Evolutionary conservation across 2,113 vertebrate genomes (phyloP).

Genomic region (Coptodon bakossiorum): DNA sequence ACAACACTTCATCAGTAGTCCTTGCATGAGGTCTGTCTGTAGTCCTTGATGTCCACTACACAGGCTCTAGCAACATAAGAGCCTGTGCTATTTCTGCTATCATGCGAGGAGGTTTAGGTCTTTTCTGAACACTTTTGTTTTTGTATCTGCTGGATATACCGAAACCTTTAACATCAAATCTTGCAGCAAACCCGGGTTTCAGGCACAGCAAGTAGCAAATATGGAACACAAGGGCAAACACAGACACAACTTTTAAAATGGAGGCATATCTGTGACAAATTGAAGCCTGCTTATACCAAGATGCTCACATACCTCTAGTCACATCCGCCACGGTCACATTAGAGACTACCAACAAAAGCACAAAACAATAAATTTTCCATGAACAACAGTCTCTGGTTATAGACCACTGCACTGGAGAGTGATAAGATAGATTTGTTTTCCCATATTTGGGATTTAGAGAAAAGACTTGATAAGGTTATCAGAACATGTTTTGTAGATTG

Average conservation of each 20-base stretch:
- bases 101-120: not conserved
- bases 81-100: not conserved
- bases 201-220: not conserved
- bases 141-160: not conserved
- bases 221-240: constrained; percentile 7
- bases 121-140: not conserved
- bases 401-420: constrained; percentile 48
- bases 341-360: constrained; percentile 44
- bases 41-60: constrained; percentile 39
- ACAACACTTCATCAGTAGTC: constrained; percentile 49
- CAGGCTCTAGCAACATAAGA: constrained; percentile 10
- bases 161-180: not conserved
- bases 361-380: constrained; percentile 55
- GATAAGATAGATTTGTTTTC: constrained; percentile 51
- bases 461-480: constrained; percentile 36
- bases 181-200: not conserved
- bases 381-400: constrained; percentile 54
- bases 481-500: constrained; percentile 53
- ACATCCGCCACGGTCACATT: constrained; percentile 50
- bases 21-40: constrained; percentile 9
- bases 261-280: constrained; percentile 43
- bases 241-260: constrained; percentile 11
- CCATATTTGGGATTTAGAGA: constrained; percentile 43
- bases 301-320: constrained; percentile 47
- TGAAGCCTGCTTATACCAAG: constrained; percentile 19